Percentiles rank a stretch among this genome's conserved stretches.
Evolutionary conservation across 92 coral and sea anemone genomes (phyloP).

Genomic region (Pocillopora meandrina): DNA sequence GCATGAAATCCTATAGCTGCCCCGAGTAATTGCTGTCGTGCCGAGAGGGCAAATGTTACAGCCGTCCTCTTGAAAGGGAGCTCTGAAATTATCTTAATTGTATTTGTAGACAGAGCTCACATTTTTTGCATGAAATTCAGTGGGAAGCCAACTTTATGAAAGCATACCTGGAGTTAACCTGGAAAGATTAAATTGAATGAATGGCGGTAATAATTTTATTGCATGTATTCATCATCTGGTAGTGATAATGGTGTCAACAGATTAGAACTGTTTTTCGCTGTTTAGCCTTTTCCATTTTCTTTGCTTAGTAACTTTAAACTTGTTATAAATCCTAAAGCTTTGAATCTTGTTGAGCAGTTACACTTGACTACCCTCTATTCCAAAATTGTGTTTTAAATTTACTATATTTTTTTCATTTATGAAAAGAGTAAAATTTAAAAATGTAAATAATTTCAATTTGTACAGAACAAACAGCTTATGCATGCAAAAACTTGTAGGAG

Average conservation of each 20-base stretch:
- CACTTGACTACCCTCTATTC: neutral
- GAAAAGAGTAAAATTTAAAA: neutral
- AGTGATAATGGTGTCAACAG: too few species aligned
- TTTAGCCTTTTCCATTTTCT: too few species aligned
- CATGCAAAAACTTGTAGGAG: neutral
- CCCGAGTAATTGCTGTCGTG: constrained; percentile 15
- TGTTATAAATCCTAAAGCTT: too few species aligned
- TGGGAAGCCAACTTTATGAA: neutral
- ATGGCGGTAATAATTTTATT: neutral
- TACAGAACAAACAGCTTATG: neutral
- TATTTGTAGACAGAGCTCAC: neutral
- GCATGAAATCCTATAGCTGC: neutral
- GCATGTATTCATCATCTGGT: neutral
- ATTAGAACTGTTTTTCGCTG: too few species aligned
- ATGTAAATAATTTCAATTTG: constrained; percentile 2
- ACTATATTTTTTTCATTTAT: too few species aligned
- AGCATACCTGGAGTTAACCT: neutral
- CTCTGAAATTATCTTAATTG: constrained; percentile 5
- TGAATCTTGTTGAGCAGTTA: too few species aligned
- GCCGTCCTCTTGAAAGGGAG: constrained; percentile 3
- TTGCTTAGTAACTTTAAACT: too few species aligned
- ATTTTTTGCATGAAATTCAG: neutral
- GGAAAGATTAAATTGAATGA: too few species aligned
- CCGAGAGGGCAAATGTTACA: constrained; percentile 3
- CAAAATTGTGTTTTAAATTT: neutral